These are phyloP conservation scores for Melanargia galathea DNA, from an alignment of 2,888 invertebrate species.

Conservation along the genomic window DNA sequence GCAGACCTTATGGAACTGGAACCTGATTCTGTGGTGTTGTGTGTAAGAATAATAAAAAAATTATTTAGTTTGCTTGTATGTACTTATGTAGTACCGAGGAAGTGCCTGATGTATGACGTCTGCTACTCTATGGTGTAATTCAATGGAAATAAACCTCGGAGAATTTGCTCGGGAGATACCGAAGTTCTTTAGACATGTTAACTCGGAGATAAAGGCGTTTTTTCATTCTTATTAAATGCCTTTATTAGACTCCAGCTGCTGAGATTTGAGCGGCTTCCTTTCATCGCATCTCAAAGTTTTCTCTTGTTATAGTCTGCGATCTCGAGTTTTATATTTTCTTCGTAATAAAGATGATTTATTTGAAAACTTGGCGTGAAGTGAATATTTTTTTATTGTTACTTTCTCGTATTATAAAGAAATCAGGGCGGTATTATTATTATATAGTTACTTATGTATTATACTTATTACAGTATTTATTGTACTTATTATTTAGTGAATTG, in stretches of 20 bases:
- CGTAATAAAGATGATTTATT: conserved; percentile 18
- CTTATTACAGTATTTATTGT: no score
- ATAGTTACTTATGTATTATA: not conserved
- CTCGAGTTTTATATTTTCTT: conserved; percentile 18
- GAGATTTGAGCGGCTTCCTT: conserved; percentile 33
- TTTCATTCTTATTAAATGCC: conserved; percentile 34
- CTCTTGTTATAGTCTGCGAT: conserved; percentile 21
- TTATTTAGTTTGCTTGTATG: no score
- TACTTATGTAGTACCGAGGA: no score
- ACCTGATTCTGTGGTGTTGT: no score
- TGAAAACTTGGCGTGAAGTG: conserved; percentile 19
- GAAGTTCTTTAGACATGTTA: conserved; percentile 34
- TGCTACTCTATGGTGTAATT: not conserved
- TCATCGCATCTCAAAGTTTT: conserved; percentile 20
- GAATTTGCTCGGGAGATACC: conserved; percentile 32
- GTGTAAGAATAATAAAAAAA: no score
- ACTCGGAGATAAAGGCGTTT: conserved; percentile 34
- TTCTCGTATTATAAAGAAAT: conserved; percentile 7
- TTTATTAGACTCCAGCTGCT: conserved; percentile 35
- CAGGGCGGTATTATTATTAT: no score
- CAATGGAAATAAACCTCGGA: conserved; percentile 37
- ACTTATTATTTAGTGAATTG: no score
- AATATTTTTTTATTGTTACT: conserved; percentile 8
- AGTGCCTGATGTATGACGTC: not conserved
- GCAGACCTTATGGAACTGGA: no score